phyloP scores from a whole-genome alignment of 2,888 invertebrate species.

The Sarcophaga variegata region DNA sequence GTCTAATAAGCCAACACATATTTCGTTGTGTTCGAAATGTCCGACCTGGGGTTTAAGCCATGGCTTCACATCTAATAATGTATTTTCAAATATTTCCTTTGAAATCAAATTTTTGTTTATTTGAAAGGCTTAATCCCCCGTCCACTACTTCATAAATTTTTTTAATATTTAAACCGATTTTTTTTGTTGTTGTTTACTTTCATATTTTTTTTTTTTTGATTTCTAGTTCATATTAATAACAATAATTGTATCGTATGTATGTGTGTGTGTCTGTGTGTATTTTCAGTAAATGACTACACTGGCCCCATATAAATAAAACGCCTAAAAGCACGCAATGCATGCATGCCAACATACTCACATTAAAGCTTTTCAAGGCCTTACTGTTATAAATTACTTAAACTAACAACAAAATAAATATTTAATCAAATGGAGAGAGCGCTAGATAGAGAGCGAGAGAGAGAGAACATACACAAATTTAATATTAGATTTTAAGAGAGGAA shows the following conservation, averaged over 20 bases:
- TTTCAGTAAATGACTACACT: background rate
- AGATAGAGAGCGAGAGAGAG: background rate
- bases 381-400: conserved; percentile 18
- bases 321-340: conserved; percentile 61
- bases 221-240: background rate
- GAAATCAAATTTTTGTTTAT: too few species aligned
- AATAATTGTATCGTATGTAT: background rate
- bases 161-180: too few species aligned
- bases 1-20: too few species aligned
- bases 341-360: background rate
- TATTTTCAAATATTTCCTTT: too few species aligned
- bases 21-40: too few species aligned
- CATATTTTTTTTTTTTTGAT: background rate
- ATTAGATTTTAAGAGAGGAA: background rate
- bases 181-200: background rate
- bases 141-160: too few species aligned
- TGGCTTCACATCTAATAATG: too few species aligned
- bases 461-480: background rate
- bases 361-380: conserved; percentile 9
- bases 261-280: background rate
- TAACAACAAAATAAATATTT: background rate
- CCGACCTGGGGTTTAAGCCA: too few species aligned
- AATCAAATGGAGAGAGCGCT: background rate
- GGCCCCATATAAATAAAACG: conserved; percentile 24
- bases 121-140: too few species aligned